Evolutionary conservation across 2,113 vertebrate genomes (phyloP), one percentile per base, ranked within the genome.

Genomic region (Pachyramphus minor): DNA sequence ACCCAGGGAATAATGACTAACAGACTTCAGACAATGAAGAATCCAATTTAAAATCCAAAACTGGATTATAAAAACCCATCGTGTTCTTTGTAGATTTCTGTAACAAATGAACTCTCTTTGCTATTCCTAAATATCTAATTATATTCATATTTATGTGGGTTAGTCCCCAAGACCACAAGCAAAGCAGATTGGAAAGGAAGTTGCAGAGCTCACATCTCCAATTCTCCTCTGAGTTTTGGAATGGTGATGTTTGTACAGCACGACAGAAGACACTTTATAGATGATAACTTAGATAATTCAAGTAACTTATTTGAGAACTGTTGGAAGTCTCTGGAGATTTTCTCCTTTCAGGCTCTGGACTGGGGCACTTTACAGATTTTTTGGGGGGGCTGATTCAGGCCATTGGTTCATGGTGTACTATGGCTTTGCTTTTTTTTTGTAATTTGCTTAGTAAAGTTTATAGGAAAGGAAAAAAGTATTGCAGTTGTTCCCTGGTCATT

Each of bases 1-100:
- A 74, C 85, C 90, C 89, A 84, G 86, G 85, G 93, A 91, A 79
- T 69, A 94, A 82, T 86, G 75, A 90, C 87, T 92, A 81, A 89
- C 81, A 90, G 83, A 12, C 92, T 93, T 93, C 74, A 91, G 76
- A 90, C 87, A 90, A 50, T 69, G 87, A 94, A 74, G 93, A 93
- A 93, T 74, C 66, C 82, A 66, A 89, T 88, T 93, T 92, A 84
- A 93, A 87, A 90, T 92, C 90, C 56, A 83, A 79, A 91, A 71
- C 50, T 87, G 75, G n/a, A 73, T 89, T 94, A 76, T 67, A 90
- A 89, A 80, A 7, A 0, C 37, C 33, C 49, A 78, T 83, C 62
- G 86, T 63, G 62, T 47, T 64, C 82, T 94, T 93, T 79, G 49
- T 73, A 77, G 81, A 53, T 44, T 81, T 73, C 56, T 82, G 41